phyloP scores from a whole-genome alignment of 2,113 vertebrate species.

The Egretta garzetta region DNA sequence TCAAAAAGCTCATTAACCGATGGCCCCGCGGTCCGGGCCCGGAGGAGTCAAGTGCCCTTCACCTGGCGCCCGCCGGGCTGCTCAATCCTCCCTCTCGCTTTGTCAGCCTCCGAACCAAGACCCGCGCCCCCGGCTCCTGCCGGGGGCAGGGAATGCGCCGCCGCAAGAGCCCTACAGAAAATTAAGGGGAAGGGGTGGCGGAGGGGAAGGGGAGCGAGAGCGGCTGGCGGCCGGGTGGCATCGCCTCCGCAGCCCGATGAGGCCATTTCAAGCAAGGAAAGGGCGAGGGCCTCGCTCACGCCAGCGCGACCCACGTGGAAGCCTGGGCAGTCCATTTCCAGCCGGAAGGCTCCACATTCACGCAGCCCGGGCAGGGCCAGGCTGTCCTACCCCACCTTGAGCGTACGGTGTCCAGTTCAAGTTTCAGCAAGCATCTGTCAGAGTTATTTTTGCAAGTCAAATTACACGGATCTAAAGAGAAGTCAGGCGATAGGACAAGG shows the following conservation, averaged over 20 bases:
- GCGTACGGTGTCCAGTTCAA: conserved; percentile 46
- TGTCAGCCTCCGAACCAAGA: not conserved
- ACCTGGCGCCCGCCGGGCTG: conserved; percentile 3
- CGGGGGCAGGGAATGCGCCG: not conserved
- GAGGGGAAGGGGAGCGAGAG: not conserved
- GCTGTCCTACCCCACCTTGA: conserved; percentile 7
- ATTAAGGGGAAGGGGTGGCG: not conserved
- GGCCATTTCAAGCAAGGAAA: not conserved
- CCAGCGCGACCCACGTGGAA: fast-evolving
- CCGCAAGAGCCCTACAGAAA: not conserved
- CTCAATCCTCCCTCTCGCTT: not conserved
- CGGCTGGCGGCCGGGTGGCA: not conserved
- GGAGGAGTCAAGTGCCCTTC: conserved; percentile 10
- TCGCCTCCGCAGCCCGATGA: fast-evolving
- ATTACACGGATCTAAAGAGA: conserved; percentile 48
- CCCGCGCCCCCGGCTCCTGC: not conserved
- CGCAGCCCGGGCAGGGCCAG: not conserved
- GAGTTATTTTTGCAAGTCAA: conserved; percentile 57
- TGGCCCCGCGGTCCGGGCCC: conserved; percentile 8
- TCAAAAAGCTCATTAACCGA: conserved; percentile 49
- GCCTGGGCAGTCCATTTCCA: not conserved
- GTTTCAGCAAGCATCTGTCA: conserved; percentile 54
- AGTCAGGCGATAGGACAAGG: conserved; percentile 27
- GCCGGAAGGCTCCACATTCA: not conserved
- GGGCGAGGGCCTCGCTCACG: fast-evolving